Base-by-base conservation (phyloP, 2,797 vertebrate genomes). In the Erithacus rubecula region DNA sequence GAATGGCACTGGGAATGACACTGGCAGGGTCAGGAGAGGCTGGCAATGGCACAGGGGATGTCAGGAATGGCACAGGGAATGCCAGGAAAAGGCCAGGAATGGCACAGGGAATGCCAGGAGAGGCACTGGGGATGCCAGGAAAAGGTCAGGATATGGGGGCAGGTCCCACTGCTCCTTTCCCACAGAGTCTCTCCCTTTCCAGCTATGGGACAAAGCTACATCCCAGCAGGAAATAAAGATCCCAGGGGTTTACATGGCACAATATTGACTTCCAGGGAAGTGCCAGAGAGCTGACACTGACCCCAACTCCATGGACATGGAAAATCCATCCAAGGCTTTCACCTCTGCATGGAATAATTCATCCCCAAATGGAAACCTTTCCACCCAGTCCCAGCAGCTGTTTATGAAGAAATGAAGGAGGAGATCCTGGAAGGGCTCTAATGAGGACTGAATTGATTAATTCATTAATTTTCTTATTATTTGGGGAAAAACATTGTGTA, bases 341-440 rank as follows among this genome's bases (percentile, higher is more conserved):
- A 13, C 12, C 15, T 59, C 8, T 5, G 12, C 58, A 21, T 3
- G 4, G 46, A 65, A 49, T 0, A 0, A 23, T 32, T 56, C 12
- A n/a, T 10, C 18, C 26, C 39, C 29, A 29, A 9, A 29, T 5
- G 7, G 29, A 44, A 65, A 51, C 2, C 1, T 15, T 62, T 24
- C 63, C 58, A 24, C 29, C 41, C 39, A 13, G 21, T 3, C 29
- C 30, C 65, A 27, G 60, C 0, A 4, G 32, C 18, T 7, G 19
- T 22, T 37, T 3, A 0, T 0, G 41, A 71, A 65, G 20, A 62
- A 18, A 24, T 41, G 52, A 0, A 4, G 37, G 26, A 53, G 10
- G 18, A 55, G 60, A 53, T 9, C 41, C 34, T 21, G 37, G 47
- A 52, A 44, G 27, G 27, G 15, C 17, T 60, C 36, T n/a, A 36